Evolutionary conservation across 2,113 vertebrate genomes (phyloP).

Genomic region (Rhizomys pruinosus): DNA sequence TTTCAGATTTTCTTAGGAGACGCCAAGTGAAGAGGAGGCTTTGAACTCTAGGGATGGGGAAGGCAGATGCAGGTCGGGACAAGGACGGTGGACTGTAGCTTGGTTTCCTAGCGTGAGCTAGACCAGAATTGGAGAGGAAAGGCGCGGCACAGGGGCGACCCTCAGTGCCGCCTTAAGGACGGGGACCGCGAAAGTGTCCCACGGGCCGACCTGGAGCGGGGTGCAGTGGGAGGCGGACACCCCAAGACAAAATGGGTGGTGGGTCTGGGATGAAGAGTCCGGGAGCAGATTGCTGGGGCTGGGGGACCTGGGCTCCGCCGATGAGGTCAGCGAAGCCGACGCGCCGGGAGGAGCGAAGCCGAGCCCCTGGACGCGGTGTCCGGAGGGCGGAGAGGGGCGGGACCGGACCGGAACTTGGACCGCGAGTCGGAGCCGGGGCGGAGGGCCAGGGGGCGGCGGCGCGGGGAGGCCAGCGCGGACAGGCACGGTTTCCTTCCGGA

Average conservation of each 20-base stretch:
- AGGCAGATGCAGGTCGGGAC: background rate
- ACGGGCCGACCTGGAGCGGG: background rate
- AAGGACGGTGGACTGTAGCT: background rate
- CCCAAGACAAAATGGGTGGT: background rate
- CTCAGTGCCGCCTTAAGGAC: too few species aligned
- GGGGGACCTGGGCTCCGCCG: background rate
- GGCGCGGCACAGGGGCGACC: background rate
- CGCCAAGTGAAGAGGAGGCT: background rate
- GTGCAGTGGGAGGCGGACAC: conserved; percentile 15
- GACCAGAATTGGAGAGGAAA: background rate
- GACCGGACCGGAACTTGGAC: background rate
- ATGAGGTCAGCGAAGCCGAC: conserved; percentile 37
- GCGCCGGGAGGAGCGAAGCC: background rate
- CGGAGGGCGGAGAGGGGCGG: conserved; percentile 46
- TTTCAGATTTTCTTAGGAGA: background rate
- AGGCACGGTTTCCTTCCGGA: conserved; percentile 84
- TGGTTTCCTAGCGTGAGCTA: background rate
- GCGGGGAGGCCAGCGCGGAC: conserved; percentile 58
- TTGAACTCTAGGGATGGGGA: background rate
- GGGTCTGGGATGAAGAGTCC: background rate
- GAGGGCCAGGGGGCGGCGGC: conserved; percentile 53
- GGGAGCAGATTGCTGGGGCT: too few species aligned
- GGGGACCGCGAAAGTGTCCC: background rate
- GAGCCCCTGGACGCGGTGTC: background rate
- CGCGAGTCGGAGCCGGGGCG: background rate